These are phyloP conservation scores for Saguinus imperator DNA, from an alignment of 2,113 vertebrate genomes.

Conservation along the genomic window DNA sequence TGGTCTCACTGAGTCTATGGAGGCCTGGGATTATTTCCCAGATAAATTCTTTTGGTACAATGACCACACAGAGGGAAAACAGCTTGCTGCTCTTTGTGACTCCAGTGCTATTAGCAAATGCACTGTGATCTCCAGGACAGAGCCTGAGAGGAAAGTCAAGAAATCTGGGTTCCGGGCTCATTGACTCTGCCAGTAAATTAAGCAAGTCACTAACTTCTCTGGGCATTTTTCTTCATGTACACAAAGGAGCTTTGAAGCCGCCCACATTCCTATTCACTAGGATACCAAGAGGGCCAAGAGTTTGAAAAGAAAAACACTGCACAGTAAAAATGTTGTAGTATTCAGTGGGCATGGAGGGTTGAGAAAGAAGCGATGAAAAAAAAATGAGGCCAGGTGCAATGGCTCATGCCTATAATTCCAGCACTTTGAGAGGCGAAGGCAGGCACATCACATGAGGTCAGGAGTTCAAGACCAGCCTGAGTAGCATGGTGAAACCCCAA, in stretches of 20 bases:
- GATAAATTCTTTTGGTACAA: conserved; percentile 36
- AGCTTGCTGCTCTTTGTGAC: background rate
- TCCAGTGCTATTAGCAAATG: conserved; percentile 5
- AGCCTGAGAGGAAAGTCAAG: background rate
- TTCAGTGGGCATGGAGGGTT: background rate
- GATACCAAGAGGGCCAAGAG: conserved; percentile 40
- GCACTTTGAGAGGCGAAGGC: background rate
- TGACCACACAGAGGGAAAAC: conserved; percentile 29
- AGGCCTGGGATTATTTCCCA: background rate
- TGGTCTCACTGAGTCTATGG: background rate
- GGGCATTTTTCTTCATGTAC: conserved; percentile 8
- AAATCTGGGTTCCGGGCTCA: background rate
- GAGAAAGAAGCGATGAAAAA: background rate
- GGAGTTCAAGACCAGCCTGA: background rate
- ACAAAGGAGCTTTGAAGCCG: conserved; percentile 42
- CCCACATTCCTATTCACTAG: conserved; percentile 31
- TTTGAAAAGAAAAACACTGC: background rate
- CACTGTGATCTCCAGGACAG: background rate
- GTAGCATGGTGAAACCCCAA: background rate
- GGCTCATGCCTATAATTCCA: background rate
- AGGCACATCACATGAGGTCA: background rate
- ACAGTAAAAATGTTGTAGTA: background rate
- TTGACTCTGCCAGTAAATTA: conserved; percentile 48
- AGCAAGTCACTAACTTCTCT: background rate
- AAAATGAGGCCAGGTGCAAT: background rate